phyloP scores from a whole-genome alignment of 2,113 vertebrate genomes.

The Caranx melampygus region DNA sequence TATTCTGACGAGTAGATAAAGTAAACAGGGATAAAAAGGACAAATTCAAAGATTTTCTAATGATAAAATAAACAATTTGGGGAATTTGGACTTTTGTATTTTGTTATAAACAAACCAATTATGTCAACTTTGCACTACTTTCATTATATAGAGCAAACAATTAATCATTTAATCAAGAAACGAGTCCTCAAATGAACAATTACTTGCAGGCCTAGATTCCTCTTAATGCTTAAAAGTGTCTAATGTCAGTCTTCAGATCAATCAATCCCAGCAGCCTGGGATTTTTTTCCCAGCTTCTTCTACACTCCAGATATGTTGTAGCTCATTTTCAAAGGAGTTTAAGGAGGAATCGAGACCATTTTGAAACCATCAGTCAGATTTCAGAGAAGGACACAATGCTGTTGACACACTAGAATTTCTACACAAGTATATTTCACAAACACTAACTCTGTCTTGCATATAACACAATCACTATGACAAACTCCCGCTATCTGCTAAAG shows the following conservation, averaged over 20 bases:
- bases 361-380: slow-evolving; percentile 22
- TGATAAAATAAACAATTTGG: too few species aligned
- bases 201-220: not conserved
- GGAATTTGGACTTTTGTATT: too few species aligned
- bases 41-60: not conserved
- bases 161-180: not conserved
- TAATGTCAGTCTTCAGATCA: not conserved
- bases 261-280: not conserved
- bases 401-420: slow-evolving; percentile 62
- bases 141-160: not conserved
- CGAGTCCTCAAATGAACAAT: not conserved
- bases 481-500: slow-evolving; percentile 68
- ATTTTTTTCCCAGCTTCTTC: not conserved
- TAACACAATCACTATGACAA: slow-evolving; percentile 74
- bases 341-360: not conserved
- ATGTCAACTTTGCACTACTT: not conserved
- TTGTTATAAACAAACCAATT: too few species aligned
- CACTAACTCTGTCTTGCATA: slow-evolving; percentile 72
- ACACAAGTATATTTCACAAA: slow-evolving; percentile 74
- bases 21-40: not conserved
- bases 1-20: not conserved
- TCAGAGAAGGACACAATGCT: slow-evolving; percentile 51
- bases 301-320: not conserved
- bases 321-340: not conserved
- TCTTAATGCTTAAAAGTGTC: not conserved